Evolutionary conservation across 30 jellyfish, hydroid and myxozoan genomes (phyloP), one percentile per base, ranked within the genome.

Genomic region (Hydractinia symbiolongicarpus): DNA sequence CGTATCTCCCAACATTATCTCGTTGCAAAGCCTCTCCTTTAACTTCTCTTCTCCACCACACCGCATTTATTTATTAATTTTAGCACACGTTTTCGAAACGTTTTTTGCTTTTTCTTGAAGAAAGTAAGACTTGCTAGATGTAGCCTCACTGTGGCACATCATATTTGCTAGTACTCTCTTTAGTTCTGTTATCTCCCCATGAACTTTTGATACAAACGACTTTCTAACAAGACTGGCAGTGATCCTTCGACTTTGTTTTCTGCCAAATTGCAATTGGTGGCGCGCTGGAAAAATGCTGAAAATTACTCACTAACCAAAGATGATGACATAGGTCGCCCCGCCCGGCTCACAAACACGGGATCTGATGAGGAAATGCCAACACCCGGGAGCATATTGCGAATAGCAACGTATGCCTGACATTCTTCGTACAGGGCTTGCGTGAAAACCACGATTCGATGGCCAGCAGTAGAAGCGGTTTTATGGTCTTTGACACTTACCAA

Each of bases 41-140:
- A n/a, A n/a, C n/a, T n/a, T n/a, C n/a, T n/a, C n/a, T n/a, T n/a
- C 73, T 15, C 30, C 9, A 62, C 8, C 30, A 15, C 30, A 50
- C 9, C 73, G 16, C 73, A 62, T 62, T 62, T 15, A 6, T 7
- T 40, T 5, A 5, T 62, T 62, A 40, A 62, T 62, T 62, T 6
- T 50, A 5, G 16, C 5, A 62, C 5, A 62, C 30, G 73, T 62
- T 6, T 62, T 62, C 5, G 73, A 40, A 62, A 62, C 73, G 30
- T 62, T 62, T 50, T 62, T 62, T 6, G 73, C 73, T 9, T 62
- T 62, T 62, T 62, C 73, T 62, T 62, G 73, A 9, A 62, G 73
- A 50, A 62, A 62, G 9, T 62, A 62, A 6, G 73, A 62, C 9
- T 62, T 62, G 7, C 8, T 62, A 15, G 73, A 40, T 5, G 73